phyloP scores from a whole-genome alignment of 2,888 invertebrate species.

The Diadegma fenestrale region DNA sequence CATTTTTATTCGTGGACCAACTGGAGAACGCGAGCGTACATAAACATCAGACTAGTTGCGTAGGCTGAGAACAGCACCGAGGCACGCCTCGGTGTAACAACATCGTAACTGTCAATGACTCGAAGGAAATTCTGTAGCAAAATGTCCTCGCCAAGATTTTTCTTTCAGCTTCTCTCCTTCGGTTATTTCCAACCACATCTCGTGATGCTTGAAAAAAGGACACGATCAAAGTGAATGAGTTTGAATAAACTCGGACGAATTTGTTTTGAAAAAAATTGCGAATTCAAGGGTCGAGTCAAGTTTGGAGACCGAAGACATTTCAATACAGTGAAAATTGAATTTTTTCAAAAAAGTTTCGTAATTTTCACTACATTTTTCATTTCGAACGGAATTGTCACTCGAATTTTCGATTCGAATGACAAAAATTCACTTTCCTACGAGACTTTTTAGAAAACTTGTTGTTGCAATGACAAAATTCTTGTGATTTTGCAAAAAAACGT shows the following conservation, averaged over 20 bases:
- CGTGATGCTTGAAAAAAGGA: neutral
- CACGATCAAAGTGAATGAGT: neutral
- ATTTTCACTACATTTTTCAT: too few relatives aligned
- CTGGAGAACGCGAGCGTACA: slow-evolving; percentile 52
- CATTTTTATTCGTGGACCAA: slow-evolving; percentile 29
- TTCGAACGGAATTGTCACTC: too few relatives aligned
- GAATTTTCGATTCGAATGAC: too few relatives aligned
- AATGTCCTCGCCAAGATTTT: slow-evolving; percentile 38
- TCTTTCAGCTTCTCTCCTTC: slow-evolving; percentile 9
- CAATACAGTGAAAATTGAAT: too few relatives aligned
- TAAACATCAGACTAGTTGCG: slow-evolving; percentile 70
- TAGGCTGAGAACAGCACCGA: slow-evolving; percentile 64
- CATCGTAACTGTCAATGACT: slow-evolving; percentile 48
- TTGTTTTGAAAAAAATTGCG: neutral
- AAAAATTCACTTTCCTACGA: too few relatives aligned
- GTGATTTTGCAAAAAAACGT: too few relatives aligned
- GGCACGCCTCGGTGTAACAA: slow-evolving; percentile 43
- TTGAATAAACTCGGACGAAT: neutral
- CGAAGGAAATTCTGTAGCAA: slow-evolving; percentile 51
- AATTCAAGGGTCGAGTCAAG: neutral
- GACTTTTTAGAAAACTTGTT: too few relatives aligned
- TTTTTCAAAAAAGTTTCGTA: too few relatives aligned
- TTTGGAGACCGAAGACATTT: neutral
- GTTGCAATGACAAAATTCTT: too few relatives aligned
- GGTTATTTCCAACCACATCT: slow-evolving; percentile 16